A percentile compares a stretch with the other conserved stretches of the same genome.
phyloP scores from a whole-genome alignment of 2,797 vertebrate species.

The Pantherophis alleghaniensis region DNA sequence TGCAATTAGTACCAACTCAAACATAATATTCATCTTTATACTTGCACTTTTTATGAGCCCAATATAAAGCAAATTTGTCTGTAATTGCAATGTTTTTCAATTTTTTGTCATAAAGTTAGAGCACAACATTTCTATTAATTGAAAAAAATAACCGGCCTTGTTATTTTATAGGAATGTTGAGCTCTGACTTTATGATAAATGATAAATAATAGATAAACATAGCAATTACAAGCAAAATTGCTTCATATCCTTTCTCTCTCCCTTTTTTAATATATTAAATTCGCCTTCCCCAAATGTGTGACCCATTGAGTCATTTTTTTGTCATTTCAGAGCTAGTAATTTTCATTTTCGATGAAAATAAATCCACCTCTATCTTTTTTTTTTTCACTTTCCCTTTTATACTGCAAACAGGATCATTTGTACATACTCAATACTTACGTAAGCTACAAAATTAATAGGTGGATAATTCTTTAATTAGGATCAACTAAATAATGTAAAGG shows the following conservation, averaged over 20 bases:
- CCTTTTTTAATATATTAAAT: too few species aligned
- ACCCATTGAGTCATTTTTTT: neutral
- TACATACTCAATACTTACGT: neutral
- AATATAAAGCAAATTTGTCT: slow-evolving; percentile 37
- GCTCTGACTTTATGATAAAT: too few species aligned
- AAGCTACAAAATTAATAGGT: neutral
- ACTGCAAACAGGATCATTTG: neutral
- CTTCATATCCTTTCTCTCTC: too few species aligned
- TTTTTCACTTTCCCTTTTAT: neutral
- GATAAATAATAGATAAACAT: too few species aligned
- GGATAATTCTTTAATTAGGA: neutral
- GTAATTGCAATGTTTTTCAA: slow-evolving; percentile 32
- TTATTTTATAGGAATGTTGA: neutral
- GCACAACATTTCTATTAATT: slow-evolving; percentile 18
- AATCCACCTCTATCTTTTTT: neutral
- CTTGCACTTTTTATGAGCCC: slow-evolving; percentile 48
- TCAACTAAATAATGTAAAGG: neutral
- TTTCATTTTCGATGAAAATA: neutral
- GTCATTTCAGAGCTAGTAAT: neutral
- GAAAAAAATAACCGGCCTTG: neutral
- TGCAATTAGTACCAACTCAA: slow-evolving; percentile 49
- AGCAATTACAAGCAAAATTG: too few species aligned
- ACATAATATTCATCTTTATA: slow-evolving; percentile 51
- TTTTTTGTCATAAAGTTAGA: slow-evolving; percentile 15
- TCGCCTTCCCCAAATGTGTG: neutral